Conservation (phyloP, 2,888 invertebrate genomes). For the Melitaea athalia region DNA sequence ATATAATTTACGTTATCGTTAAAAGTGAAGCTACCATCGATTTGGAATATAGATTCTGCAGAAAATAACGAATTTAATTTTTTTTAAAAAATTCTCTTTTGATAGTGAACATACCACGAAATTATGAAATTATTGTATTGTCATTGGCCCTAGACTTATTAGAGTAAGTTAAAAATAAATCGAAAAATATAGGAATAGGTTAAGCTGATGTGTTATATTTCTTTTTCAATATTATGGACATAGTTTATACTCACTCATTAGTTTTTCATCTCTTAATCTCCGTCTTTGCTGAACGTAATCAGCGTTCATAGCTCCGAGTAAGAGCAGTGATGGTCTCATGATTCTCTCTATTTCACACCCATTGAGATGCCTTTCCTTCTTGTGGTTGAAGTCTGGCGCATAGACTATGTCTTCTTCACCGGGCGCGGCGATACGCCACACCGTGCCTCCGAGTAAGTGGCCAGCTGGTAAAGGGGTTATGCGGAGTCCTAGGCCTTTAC, state of each 20-base stretch:
- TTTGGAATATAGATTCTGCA: no score
- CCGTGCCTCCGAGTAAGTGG: slow-evolving; percentile 99
- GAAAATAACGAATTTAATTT: no score
- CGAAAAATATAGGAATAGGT: no score
- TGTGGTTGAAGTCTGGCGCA: slow-evolving; percentile 99
- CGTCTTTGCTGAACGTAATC: slow-evolving; percentile 95
- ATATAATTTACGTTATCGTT: no score
- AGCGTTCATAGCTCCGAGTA: slow-evolving; percentile 98
- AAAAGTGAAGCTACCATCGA: no score
- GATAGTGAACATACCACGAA: no score
- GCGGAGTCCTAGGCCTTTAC: slow-evolving; percentile 97
- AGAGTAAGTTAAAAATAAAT: no score
- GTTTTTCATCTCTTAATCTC: slow-evolving; percentile 95
- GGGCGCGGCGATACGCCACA: slow-evolving; percentile 99
- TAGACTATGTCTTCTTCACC: slow-evolving; percentile 99
- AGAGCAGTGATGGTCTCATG: slow-evolving; percentile 94
- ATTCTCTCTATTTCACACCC: slow-evolving; percentile 96
- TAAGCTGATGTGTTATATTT: no score
- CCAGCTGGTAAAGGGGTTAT: slow-evolving; percentile 98
- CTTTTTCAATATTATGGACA: neutral
- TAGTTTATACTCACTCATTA: slow-evolving; percentile 88
- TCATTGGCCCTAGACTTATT: no score
- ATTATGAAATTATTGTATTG: no score
- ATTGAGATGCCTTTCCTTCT: slow-evolving; percentile 98
- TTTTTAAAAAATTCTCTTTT: no score